Evolutionary conservation across 2,797 vertebrate species (phyloP), one percentile per base, ranked within the genome.

Genomic region (Danio albolineatus): DNA sequence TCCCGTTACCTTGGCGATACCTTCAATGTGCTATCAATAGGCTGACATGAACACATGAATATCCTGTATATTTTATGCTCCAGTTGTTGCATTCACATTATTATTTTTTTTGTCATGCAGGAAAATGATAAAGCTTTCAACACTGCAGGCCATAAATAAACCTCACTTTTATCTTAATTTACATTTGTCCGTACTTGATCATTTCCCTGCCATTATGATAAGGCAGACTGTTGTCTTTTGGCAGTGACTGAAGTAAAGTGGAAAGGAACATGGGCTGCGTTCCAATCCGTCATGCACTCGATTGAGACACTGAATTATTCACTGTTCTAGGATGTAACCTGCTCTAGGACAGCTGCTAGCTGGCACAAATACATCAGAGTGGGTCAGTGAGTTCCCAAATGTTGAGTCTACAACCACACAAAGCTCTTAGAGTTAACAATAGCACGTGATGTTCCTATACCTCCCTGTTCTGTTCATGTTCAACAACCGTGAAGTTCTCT

Each of bases 1-100:
- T 70, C 59, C 69, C 75, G 83, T 85, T 83, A 81, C 82, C 80
- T 83, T 81, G 84, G 82, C 81, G 76, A 85, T 75, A 76, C 81
- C 75, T 79, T 83, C 64, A 51, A 61, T 76, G 72, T 81, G 65
- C 69, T 76, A 77, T 85, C 80, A 84, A 84, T 81, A 82, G 79
- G 10, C 72, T 54, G 75, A 76, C 77, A 70, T 78, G 73, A 54
- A 39, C 59, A 64, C 46, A 62, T 44, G 39, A 64, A 72, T 72
- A 79, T 72, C 67, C 57, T 71, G 44, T 70, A 49, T 6, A 43
- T 19, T 54, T 79, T 56, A 64, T 73, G 69, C 49, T 79, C 44
- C 17, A 60, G 21, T 12, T 36, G 64, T 10, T 51, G 21, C 41
- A 71, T 78, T 78, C 14, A 61, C 3, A 39, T n/a, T n/a, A 51